These are phyloP conservation scores for Carassius auratus DNA, from an alignment of 2,113 vertebrate genomes.

Conservation along the genomic window DNA sequence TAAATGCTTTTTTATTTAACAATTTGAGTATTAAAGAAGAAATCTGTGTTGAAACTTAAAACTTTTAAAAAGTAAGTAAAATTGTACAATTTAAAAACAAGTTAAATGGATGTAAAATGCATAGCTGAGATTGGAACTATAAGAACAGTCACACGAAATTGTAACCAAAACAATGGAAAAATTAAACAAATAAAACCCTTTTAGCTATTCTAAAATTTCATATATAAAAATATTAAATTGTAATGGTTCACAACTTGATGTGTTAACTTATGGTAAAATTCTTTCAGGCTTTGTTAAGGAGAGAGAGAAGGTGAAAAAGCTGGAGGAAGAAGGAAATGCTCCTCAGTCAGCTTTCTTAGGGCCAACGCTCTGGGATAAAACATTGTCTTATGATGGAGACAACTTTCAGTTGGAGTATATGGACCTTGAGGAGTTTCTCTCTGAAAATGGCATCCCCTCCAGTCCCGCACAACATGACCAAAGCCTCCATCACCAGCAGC, in stretches of 20 bases:
- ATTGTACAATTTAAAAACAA: neutral
- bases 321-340: conserved; percentile 84
- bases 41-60: neutral
- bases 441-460: conserved; percentile 89
- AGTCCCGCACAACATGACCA: conserved; percentile 82
- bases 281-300: conserved; percentile 84
- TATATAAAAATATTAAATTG: too few species aligned
- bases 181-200: too few species aligned
- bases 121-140: neutral
- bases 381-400: conserved; percentile 88
- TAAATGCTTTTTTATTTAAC: too few species aligned
- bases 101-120: neutral
- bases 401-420: conserved; percentile 93
- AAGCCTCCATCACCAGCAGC: conserved; percentile 78
- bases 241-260: neutral
- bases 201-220: too few species aligned
- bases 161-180: too few species aligned
- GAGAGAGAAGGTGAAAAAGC: conserved; percentile 86
- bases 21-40: neutral
- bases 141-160: too few species aligned
- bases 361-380: conserved; percentile 92
- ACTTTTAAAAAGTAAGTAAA: neutral
- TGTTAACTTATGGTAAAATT: neutral
- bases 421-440: conserved; percentile 93
- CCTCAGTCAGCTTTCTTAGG: conserved; percentile 90